Base-by-base conservation (phyloP, 2,113 vertebrate genomes). In the Sigmodon hispidus region DNA sequence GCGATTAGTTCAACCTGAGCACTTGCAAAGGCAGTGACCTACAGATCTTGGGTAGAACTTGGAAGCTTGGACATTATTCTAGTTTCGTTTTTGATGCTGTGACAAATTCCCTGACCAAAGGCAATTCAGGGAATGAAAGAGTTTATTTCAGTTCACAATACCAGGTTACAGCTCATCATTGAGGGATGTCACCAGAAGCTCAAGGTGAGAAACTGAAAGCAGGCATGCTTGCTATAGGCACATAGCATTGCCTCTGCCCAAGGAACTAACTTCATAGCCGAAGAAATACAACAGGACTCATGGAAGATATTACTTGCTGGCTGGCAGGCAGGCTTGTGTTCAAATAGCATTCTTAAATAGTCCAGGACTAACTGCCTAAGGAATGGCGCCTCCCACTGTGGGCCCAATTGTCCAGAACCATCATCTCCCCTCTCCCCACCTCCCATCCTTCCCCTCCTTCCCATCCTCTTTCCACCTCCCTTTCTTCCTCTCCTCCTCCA, bases 371-470 rank as follows among this genome's bases (percentile, higher is more conserved):
- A 40, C 70, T 43, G 72, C 40, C 40, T 40, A 83, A 22, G 57
- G n/a, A 43, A 83, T 83, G 22, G 7, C 61, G 24, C 55, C 57
- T 43, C 55, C 55, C 80, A 29, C 24, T 43, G 11, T 43, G n/a
- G 55, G 24, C 57, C 15, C 0, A 57, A 61, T 17, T 61, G 22
- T 26, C 57, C 80, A n/a, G n/a, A n/a, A n/a, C n/a, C n/a, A n/a
- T n/a, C n/a, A n/a, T n/a, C n/a, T 31, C 65, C 61, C 7, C 50
- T 52, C 13, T 16, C 50, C 19, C 15, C 5, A 4, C 16, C 7
- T 17, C 24, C 13, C 43, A 24, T 61, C 0, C 29, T 36, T 3
- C 6, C 7, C 2, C 3, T 24, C 5, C 3, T 4, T 1, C 16
- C 12, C 15, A 4, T 48, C 34, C 26, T 17, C 45, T 26, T 48